phyloP scores from a whole-genome alignment of 2,888 invertebrate species.

The Matsumyia berberina region DNA sequence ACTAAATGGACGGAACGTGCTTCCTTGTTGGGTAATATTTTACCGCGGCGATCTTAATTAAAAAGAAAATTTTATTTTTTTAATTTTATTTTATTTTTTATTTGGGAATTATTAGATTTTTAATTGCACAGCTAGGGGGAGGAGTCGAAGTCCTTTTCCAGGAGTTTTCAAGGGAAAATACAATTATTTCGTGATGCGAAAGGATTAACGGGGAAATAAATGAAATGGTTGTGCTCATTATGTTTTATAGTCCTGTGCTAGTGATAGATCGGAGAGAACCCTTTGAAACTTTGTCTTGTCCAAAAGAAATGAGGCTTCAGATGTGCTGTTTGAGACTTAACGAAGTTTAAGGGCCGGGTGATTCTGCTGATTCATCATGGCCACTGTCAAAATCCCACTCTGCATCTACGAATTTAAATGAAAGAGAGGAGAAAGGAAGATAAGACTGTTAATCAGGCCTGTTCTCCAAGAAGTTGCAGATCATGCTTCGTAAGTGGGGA shows the following conservation, averaged over 20 bases:
- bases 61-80: slow-evolving; percentile 42
- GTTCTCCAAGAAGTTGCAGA: too few species aligned
- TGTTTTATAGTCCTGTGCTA: neutral
- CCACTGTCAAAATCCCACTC: too few species aligned
- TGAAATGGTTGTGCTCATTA: neutral
- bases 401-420: too few species aligned
- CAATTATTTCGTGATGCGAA: neutral
- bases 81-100: slow-evolving; percentile 1
- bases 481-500: too few species aligned
- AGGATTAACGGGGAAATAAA: neutral
- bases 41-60: slow-evolving; percentile 62
- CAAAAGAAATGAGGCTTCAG: neutral
- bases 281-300: too few species aligned
- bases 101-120: slow-evolving; percentile 31
- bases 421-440: too few species aligned
- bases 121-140: neutral
- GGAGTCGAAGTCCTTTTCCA: neutral
- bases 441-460: too few species aligned
- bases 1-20: slow-evolving; percentile 69
- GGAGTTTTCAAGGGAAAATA: neutral
- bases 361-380: too few species aligned
- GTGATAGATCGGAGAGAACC: too few species aligned
- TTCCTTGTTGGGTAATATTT: slow-evolving; percentile 51
- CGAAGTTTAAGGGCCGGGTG: too few species aligned
- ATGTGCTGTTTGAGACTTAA: neutral